These are phyloP conservation scores for Synanceia verrucosa DNA, from an alignment of 2,797 vertebrate genomes.

Conservation along the genomic window DNA sequence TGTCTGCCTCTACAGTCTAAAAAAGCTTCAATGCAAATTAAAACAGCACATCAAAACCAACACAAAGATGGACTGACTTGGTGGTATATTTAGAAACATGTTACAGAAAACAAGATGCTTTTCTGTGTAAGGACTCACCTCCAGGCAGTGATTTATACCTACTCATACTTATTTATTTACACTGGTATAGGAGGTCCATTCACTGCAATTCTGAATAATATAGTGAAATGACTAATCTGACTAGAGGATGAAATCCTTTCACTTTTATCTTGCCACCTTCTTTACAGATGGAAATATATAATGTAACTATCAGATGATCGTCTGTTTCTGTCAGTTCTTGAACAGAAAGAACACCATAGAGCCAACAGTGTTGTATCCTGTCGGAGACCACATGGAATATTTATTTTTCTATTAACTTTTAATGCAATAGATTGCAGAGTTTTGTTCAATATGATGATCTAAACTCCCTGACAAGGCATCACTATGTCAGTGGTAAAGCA, in stretches of 20 bases:
- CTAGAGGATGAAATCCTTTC: constrained; percentile 12
- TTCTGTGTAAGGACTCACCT: background rate
- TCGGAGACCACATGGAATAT: background rate
- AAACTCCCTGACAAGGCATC: background rate
- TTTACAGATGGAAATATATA: background rate
- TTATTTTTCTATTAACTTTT: background rate
- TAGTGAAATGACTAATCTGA: constrained; percentile 28
- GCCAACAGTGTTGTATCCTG: background rate
- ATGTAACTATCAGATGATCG: constrained; percentile 4
- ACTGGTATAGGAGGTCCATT: background rate
- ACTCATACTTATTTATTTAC: background rate
- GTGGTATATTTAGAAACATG: background rate
- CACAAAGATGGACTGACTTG: background rate
- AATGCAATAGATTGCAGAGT: background rate
- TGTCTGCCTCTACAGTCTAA: background rate
- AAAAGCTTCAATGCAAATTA: background rate
- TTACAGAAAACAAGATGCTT: background rate
- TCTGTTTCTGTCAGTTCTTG: background rate
- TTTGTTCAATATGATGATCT: background rate
- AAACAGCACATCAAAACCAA: background rate
- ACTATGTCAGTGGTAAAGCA: background rate
- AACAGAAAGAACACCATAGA: background rate
- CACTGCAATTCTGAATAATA: background rate
- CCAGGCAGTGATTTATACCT: background rate
- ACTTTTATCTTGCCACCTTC: constrained; percentile 11